Percentiles rank a stretch among this genome's conserved stretches.
Conservation (phyloP, 1,140 invertebrate genomes). For the Drosophila tristis region DNA sequence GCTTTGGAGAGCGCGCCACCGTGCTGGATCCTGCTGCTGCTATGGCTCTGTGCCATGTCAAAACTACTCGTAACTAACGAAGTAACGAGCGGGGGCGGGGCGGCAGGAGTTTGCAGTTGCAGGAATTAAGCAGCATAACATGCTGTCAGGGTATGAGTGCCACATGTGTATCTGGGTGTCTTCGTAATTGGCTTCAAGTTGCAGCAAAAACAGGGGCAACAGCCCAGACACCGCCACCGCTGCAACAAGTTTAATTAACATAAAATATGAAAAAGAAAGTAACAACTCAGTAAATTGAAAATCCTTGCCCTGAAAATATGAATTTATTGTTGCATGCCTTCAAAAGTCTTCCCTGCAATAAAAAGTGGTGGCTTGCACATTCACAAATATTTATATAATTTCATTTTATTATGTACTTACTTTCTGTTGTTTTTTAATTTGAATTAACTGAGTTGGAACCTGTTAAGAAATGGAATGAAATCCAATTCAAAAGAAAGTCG, state of each 20-base stretch:
- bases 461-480: too few species aligned
- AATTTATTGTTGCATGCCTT: constrained; percentile 54
- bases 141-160: constrained; percentile 58
- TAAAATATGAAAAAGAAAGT: constrained; percentile 69
- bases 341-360: constrained; percentile 5
- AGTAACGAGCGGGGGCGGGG: constrained; percentile 50
- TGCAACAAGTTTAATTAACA: constrained; percentile 81
- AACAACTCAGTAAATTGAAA: constrained; percentile 56
- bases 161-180: constrained; percentile 15
- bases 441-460: too few species aligned
- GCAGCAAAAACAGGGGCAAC: constrained; percentile 42
- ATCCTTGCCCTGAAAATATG: constrained; percentile 24
- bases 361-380: too few species aligned
- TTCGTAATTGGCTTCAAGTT: constrained; percentile 78
- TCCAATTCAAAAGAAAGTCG: too few species aligned
- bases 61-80: constrained; percentile 69
- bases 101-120: constrained; percentile 19
- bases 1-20: constrained; percentile 52
- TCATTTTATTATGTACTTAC: too few species aligned
- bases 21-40: neutral
- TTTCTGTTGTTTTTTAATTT: too few species aligned
- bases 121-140: constrained; percentile 75
- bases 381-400: too few species aligned
- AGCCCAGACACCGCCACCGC: constrained; percentile 19
- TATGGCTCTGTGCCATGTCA: constrained; percentile 42